phyloP scores from a whole-genome alignment of 1,140 invertebrate species.

The Oedothorax gibbosus region DNA sequence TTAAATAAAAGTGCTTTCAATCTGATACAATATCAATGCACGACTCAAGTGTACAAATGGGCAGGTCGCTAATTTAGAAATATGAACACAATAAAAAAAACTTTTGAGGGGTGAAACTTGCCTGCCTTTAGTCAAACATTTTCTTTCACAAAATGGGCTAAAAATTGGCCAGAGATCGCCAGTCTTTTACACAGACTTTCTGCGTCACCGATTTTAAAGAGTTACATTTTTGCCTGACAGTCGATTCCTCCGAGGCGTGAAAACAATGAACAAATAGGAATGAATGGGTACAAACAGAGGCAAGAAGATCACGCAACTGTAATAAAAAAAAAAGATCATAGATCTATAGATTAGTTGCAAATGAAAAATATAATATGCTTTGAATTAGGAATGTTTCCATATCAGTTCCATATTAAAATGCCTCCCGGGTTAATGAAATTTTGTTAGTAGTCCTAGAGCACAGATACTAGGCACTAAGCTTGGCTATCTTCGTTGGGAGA shows the following conservation, averaged over 20 bases:
- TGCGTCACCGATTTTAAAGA: neutral
- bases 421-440: slow-evolving; percentile 28
- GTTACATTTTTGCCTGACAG: slow-evolving; percentile 3
- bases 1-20: neutral
- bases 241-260: slow-evolving; percentile 20
- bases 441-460: slow-evolving; percentile 38
- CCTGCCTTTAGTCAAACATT: neutral
- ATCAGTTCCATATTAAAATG: slow-evolving; percentile 46
- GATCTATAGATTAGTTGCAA: slow-evolving; percentile 40
- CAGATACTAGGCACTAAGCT: slow-evolving; percentile 33
- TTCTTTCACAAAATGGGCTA: neutral
- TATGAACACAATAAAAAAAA: slow-evolving; percentile 30
- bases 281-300: slow-evolving; percentile 37
- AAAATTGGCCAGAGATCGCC: neutral
- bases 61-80: slow-evolving; percentile 2
- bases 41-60: no score
- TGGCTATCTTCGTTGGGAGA: slow-evolving; percentile 63
- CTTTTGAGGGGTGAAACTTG: neutral
- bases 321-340: slow-evolving; percentile 17
- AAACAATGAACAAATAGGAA: slow-evolving; percentile 48
- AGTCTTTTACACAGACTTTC: neutral
- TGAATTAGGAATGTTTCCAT: slow-evolving; percentile 57
- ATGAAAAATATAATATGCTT: slow-evolving; percentile 33
- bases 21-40: no score
- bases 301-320: slow-evolving; percentile 34